Conservation (phyloP, 2,888 invertebrate genomes). For the Allygus modestus region DNA sequence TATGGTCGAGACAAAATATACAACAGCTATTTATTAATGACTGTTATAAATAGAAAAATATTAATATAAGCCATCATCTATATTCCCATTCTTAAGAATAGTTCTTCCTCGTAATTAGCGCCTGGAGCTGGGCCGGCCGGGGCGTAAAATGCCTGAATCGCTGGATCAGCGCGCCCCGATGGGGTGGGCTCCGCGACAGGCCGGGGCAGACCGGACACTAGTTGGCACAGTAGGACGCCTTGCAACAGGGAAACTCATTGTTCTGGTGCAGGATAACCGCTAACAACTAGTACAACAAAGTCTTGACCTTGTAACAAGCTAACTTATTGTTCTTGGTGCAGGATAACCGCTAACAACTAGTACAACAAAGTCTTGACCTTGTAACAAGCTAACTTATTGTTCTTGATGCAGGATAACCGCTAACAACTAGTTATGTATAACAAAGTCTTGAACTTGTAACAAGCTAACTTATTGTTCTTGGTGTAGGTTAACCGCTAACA, state of each 20-base stretch:
- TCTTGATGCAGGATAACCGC: no score
- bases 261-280: neutral
- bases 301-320: no score
- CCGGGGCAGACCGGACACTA: neutral
- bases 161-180: neutral
- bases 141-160: constrained; percentile 22
- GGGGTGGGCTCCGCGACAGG: neutral
- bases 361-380: no score
- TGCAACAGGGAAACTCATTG: constrained; percentile 28
- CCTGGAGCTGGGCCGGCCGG: constrained; percentile 3
- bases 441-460: no score
- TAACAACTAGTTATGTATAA: no score
- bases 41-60: constrained; percentile 14
- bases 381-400: no score
- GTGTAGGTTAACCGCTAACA: no score
- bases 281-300: neutral
- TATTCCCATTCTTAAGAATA: constrained; percentile 35
- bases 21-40: constrained; percentile 32
- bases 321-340: no score
- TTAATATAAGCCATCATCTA: neutral
- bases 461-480: no score
- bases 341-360: neutral
- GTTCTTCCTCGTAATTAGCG: neutral
- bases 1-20: constrained; percentile 2
- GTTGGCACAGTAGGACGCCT: constrained; percentile 13